These are phyloP conservation scores for Meiosimyza platycephala DNA, from an alignment of 2,888 invertebrate genomes.

Conservation along the genomic window DNA sequence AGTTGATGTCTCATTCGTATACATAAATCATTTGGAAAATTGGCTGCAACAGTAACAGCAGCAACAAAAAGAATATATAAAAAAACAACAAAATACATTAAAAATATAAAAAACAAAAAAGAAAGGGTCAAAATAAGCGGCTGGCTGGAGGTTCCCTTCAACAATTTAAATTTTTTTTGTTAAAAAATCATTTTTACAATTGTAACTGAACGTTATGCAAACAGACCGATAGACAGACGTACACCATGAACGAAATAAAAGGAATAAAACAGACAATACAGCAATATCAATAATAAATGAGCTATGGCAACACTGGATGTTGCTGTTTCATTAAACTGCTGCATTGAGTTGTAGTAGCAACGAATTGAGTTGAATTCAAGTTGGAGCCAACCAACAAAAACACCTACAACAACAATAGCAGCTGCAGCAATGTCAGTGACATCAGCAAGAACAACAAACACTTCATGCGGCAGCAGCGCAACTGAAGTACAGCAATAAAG, in stretches of 20 bases:
- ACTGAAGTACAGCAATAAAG: no score
- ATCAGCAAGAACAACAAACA: background rate
- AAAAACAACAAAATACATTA: conserved; percentile 24
- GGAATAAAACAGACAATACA: no score
- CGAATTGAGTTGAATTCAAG: conserved; percentile 3
- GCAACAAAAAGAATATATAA: conserved; percentile 37
- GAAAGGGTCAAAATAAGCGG: background rate
- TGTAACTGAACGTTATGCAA: background rate
- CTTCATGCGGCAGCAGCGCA: no score
- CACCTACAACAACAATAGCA: background rate
- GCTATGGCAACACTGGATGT: background rate
- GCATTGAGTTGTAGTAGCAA: background rate
- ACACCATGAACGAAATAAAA: no score
- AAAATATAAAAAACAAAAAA: background rate
- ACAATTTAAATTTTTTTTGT: no score
- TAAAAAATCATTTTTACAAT: conserved; percentile 6
- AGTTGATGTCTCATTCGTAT: conserved; percentile 62
- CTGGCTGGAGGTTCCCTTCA: background rate
- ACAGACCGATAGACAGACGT: background rate
- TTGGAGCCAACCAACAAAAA: background rate
- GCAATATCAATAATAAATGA: conserved; percentile 21
- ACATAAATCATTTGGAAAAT: conserved; percentile 64
- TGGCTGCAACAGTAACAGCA: conserved; percentile 46
- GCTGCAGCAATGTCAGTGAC: conserved; percentile 16
- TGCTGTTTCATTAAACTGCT: background rate